Evolutionary conservation across 2,888 invertebrate species (phyloP).

Genomic region (Ptilodon capucinus): DNA sequence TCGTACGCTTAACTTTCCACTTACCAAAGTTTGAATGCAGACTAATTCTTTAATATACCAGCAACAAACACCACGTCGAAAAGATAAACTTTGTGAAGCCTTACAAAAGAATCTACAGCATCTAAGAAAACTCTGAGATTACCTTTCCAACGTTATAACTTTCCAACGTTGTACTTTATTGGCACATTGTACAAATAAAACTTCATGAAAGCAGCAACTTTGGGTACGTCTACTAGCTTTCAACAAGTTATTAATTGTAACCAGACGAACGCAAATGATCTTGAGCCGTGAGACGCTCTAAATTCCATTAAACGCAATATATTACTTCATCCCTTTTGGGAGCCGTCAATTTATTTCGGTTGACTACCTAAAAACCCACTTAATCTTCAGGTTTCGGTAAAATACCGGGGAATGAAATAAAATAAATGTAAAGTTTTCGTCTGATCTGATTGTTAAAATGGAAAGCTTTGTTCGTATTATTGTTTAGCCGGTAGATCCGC

Average conservation of each 20-base stretch:
- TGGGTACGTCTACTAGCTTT: conserved; percentile 4
- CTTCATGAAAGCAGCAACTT: neutral
- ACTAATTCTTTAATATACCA: neutral
- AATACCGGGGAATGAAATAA: neutral
- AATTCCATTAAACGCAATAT: conserved; percentile 24
- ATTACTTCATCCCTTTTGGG: conserved; percentile 12
- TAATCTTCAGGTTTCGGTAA: conserved; percentile 15
- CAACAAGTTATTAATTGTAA: conserved; percentile 13
- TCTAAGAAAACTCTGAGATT: neutral
- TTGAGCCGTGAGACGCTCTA: conserved; percentile 10
- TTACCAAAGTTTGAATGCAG: neutral
- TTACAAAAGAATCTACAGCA: neutral
- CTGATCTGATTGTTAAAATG: neutral
- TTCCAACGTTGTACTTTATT: neutral
- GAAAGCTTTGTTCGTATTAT: neutral
- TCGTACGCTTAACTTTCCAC: no score
- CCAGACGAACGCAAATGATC: conserved; percentile 4
- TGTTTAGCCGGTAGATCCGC: neutral
- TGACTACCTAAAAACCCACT: conserved; percentile 9
- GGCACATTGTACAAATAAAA: neutral
- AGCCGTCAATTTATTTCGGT: conserved; percentile 19
- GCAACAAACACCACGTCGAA: neutral
- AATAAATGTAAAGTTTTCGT: neutral
- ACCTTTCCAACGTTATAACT: neutral
- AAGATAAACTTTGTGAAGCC: neutral